A percentile compares a stretch with the other conserved stretches of the same genome.
Evolutionary conservation across 2,113 vertebrate species (phyloP).

Genomic region (Ophthalmolycus amberensis): DNA sequence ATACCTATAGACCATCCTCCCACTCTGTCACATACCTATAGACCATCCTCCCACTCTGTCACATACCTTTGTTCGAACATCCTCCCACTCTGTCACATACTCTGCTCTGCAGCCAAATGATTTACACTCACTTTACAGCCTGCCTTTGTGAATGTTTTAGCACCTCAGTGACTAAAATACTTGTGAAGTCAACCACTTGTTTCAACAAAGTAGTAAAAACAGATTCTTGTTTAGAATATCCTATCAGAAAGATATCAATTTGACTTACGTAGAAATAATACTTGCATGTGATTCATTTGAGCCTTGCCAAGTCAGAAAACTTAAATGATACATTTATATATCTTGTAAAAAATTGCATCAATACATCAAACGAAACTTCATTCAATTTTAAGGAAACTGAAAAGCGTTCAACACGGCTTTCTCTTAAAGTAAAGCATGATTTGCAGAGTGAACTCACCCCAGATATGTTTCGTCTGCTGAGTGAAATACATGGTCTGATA

Average conservation of each 20-base stretch:
- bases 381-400: background rate
- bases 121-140: background rate
- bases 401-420: background rate
- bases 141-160: background rate
- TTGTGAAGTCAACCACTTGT: background rate
- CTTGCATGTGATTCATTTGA: background rate
- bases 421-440: background rate
- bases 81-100: background rate
- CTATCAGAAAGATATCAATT: background rate
- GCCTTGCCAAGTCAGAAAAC: background rate
- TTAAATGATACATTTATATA: background rate
- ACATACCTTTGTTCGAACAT: too few relatives aligned
- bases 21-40: too few relatives aligned
- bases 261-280: background rate
- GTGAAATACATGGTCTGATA: conserved; percentile 48
- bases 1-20: background rate
- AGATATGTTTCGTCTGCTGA: background rate
- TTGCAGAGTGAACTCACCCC: conserved; percentile 45
- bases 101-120: background rate
- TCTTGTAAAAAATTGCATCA: background rate
- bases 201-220: background rate
- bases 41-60: too few relatives aligned
- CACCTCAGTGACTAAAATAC: background rate
- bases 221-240: background rate
- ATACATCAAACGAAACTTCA: background rate